Evolutionary conservation across 2,888 invertebrate genomes (phyloP).

Genomic region (Drosophila eohydei): DNA sequence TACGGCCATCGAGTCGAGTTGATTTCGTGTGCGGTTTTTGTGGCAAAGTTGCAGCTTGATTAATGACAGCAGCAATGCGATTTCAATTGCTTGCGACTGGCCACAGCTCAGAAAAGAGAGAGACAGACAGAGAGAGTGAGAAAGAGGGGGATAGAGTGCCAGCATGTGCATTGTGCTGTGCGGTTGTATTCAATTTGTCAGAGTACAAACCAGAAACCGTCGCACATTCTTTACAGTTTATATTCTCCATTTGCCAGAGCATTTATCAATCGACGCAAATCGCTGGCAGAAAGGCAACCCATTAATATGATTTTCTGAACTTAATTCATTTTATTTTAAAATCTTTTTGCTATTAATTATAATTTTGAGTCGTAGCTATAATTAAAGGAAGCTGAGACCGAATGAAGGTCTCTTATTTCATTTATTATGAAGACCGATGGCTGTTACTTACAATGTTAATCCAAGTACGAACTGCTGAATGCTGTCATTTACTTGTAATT

Average conservation of each 20-base stretch:
- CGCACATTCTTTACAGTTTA: constrained; percentile 38
- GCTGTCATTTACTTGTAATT: constrained; percentile 4
- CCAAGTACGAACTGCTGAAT: constrained; percentile 1
- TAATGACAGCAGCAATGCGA: constrained; percentile 62
- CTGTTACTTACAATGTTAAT: neutral
- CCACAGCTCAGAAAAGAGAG: neutral
- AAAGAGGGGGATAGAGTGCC: neutral
- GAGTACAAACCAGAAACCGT: constrained; percentile 46
- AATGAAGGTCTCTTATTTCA: neutral
- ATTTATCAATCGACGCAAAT: constrained; percentile 38
- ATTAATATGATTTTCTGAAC: constrained; percentile 14
- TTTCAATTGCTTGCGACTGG: constrained; percentile 57
- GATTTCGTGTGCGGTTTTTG: constrained; percentile 44
- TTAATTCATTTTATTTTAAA: neutral
- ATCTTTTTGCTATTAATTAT: constrained; percentile 9
- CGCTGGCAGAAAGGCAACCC: constrained; percentile 12
- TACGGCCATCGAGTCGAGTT: constrained; percentile 26
- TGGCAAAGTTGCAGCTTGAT: constrained; percentile 63
- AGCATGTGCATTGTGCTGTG: constrained; percentile 30
- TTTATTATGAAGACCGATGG: neutral
- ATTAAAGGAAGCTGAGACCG: neutral
- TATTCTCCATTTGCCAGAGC: constrained; percentile 43
- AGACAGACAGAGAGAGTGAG: neutral
- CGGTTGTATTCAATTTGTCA: constrained; percentile 53
- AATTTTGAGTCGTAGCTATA: neutral